phyloP scores from a whole-genome alignment of 2,888 invertebrate species.

The Dicyrtomina minuta region DNA sequence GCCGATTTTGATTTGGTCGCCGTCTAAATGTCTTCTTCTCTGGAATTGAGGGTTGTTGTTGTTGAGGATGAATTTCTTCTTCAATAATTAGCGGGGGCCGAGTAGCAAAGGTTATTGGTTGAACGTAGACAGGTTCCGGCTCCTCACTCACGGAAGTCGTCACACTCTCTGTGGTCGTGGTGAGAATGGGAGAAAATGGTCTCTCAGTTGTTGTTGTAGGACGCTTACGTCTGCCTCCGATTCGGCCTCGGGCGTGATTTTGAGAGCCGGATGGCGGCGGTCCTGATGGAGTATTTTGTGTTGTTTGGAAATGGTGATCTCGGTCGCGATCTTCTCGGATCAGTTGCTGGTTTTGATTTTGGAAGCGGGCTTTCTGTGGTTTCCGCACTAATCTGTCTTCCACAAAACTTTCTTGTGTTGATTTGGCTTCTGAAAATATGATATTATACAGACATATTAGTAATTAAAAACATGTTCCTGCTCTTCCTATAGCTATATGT shows the following conservation, averaged over 20 bases:
- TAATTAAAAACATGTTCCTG: no score
- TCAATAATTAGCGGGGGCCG: neutral
- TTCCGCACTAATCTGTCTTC: constrained; percentile 23
- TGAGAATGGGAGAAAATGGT: neutral
- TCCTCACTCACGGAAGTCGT: constrained; percentile 1
- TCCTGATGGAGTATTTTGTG: neutral
- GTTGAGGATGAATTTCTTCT: neutral
- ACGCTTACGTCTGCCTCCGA: constrained; percentile 23
- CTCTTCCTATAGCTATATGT: no score
- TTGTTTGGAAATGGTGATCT: neutral
- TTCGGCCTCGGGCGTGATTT: neutral
- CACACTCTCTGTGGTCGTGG: constrained; percentile 8
- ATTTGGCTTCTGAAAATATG: neutral
- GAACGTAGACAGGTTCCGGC: neutral
- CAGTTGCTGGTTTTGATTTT: neutral
- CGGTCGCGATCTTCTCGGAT: neutral
- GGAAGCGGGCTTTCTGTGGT: neutral
- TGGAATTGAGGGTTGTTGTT: neutral
- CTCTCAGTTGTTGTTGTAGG: constrained; percentile 6
- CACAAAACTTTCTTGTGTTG: constrained; percentile 5
- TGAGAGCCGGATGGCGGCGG: neutral
- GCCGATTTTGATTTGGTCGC: neutral
- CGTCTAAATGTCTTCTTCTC: constrained; percentile 2
- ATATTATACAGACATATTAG: no score
- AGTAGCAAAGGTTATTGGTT: no score